Percentiles rank a stretch among this genome's conserved stretches.
These are phyloP conservation scores for Sinohyriopsis cumingii DNA, from an alignment of 2,888 invertebrate species.

Conservation along the genomic window DNA sequence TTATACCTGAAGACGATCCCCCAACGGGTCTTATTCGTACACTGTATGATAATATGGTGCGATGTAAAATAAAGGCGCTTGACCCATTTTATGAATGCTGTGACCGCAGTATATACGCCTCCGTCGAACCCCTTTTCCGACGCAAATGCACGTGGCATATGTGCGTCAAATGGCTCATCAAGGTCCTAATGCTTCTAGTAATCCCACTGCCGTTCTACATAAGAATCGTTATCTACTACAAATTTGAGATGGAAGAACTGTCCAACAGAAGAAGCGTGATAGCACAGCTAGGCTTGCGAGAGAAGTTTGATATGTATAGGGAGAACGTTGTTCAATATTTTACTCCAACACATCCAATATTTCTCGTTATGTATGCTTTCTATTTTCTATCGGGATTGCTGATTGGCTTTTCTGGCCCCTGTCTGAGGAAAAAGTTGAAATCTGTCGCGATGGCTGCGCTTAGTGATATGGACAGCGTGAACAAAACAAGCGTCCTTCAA, in stretches of 20 bases:
- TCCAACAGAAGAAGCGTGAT: slow-evolving; percentile 39
- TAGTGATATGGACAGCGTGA: slow-evolving; percentile 62
- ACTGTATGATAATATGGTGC: slow-evolving; percentile 59
- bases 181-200: slow-evolving; percentile 54
- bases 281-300: slow-evolving; percentile 35
- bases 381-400: slow-evolving; percentile 59
- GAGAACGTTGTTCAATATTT: slow-evolving; percentile 64
- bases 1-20: slow-evolving; percentile 62
- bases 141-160: slow-evolving; percentile 58
- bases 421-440: slow-evolving; percentile 55
- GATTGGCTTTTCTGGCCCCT: slow-evolving; percentile 52
- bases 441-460: slow-evolving; percentile 58
- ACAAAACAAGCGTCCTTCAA: slow-evolving; percentile 60
- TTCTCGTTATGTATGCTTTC: slow-evolving; percentile 60
- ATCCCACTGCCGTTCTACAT: slow-evolving; percentile 66
- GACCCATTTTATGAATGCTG: slow-evolving; percentile 67
- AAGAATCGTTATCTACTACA: slow-evolving; percentile 63
- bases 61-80: slow-evolving; percentile 63
- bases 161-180: slow-evolving; percentile 52
- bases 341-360: slow-evolving; percentile 63
- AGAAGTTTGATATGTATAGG: slow-evolving; percentile 54
- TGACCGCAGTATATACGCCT: slow-evolving; percentile 58
- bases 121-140: slow-evolving; percentile 44
- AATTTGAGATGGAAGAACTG: slow-evolving; percentile 64
- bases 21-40: slow-evolving; percentile 62